Conservation (phyloP, 1,140 invertebrate genomes). For the Cheumatopsyche charites region DNA sequence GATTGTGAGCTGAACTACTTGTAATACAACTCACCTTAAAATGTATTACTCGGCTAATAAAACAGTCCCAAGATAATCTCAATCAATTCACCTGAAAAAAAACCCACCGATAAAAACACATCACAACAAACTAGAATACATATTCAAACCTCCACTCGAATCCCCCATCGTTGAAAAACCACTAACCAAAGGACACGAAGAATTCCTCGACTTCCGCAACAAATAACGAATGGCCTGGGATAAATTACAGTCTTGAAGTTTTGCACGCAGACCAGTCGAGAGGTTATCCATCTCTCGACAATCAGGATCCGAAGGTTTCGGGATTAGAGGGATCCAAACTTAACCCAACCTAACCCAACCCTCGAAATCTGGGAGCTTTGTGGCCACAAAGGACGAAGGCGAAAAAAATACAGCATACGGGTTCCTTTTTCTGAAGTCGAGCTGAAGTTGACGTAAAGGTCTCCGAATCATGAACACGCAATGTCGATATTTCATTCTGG, state of each 20-base stretch:
- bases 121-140: too few species aligned
- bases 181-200: too few species aligned
- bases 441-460: conserved; percentile 3
- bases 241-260: conserved; percentile 26
- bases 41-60: too few species aligned
- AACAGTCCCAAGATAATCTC: too few species aligned
- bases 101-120: too few species aligned
- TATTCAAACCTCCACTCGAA: too few species aligned
- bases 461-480: neutral
- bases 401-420: conserved; percentile 6
- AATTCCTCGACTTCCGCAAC: neutral
- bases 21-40: too few species aligned
- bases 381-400: neutral
- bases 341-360: neutral
- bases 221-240: conserved; percentile 22
- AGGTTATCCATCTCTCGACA: conserved; percentile 18
- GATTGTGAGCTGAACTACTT: too few species aligned
- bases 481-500: neutral
- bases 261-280: neutral
- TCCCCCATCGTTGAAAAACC: too few species aligned
- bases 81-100: too few species aligned
- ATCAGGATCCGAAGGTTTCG: conserved; percentile 13
- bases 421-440: neutral
- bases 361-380: neutral
- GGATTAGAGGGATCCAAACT: too few species aligned